phyloP scores from a whole-genome alignment of 2,888 invertebrate genomes.

The Seladonia tumulorum region DNA sequence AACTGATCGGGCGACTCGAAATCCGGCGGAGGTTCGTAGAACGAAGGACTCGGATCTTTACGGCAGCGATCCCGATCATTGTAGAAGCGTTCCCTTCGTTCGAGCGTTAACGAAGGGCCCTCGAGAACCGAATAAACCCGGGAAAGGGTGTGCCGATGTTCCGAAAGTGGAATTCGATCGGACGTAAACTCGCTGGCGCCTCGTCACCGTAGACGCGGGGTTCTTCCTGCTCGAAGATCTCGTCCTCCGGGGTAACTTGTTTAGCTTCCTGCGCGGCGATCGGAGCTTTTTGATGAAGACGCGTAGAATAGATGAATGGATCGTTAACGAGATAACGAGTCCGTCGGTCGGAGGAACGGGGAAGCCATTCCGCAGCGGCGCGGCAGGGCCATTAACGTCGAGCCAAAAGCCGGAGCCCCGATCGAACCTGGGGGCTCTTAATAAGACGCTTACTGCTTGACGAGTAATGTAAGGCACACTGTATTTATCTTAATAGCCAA shows the following conservation, averaged over 20 bases:
- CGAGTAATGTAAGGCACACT: constrained; percentile 47
- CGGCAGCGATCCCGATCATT: neutral
- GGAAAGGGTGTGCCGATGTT: neutral
- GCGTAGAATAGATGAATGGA: constrained; percentile 64
- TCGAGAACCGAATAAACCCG: neutral
- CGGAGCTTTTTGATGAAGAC: constrained; percentile 58
- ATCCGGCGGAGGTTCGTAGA: neutral
- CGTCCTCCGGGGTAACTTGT: neutral
- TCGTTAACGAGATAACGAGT: constrained; percentile 71
- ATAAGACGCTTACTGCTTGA: constrained; percentile 64
- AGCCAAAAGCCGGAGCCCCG: constrained; percentile 33
- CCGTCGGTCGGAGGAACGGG: constrained; percentile 35
- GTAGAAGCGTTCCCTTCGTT: neutral
- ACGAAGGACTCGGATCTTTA: neutral
- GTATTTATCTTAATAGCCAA: constrained; percentile 52
- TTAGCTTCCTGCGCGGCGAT: constrained; percentile 10
- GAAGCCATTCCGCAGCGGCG: constrained; percentile 52
- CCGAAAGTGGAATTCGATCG: neutral
- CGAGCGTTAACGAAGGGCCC: neutral
- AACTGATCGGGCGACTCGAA: neutral
- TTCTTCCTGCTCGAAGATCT: neutral
- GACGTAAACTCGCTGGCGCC: neutral
- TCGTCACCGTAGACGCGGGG: neutral
- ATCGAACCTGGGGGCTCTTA: constrained; percentile 36
- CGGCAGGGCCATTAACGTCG: constrained; percentile 59